phyloP scores from a whole-genome alignment of 2,888 invertebrate species.

The Bombylius discolor region DNA sequence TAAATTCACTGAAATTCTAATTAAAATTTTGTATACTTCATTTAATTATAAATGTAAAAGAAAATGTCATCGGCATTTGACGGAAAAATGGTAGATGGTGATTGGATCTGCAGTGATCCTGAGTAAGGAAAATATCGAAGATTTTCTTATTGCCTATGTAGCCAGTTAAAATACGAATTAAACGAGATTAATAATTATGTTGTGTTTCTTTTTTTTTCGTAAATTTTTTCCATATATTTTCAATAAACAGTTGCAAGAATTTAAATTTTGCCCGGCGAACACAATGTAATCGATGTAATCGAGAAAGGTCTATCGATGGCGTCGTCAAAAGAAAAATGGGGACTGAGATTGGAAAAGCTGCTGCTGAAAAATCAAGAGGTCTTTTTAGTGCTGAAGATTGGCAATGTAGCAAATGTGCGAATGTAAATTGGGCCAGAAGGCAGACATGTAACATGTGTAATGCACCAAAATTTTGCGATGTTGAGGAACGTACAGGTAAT shows the following conservation, averaged over 20 bases:
- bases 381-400: constrained; percentile 91
- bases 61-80: neutral
- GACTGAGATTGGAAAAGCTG: constrained; percentile 94
- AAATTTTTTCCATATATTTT: neutral
- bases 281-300: constrained; percentile 86
- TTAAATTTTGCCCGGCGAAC: constrained; percentile 85
- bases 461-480: constrained; percentile 92
- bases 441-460: constrained; percentile 97
- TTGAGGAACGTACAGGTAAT: constrained; percentile 58
- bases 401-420: constrained; percentile 99
- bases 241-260: constrained; percentile 58
- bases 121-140: constrained; percentile 33
- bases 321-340: constrained; percentile 67
- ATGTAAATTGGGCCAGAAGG: constrained; percentile 90
- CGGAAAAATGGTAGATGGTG: constrained; percentile 16
- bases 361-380: constrained; percentile 87
- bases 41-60: neutral
- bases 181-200: constrained; percentile 10
- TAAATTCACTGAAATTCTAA: too few relatives aligned
- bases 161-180: neutral
- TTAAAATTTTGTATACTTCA: too few relatives aligned
- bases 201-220: constrained; percentile 4
- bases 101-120: constrained; percentile 28
- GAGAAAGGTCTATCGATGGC: constrained; percentile 43
- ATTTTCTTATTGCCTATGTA: constrained; percentile 3